These are phyloP conservation scores for Thyatira batis DNA, from an alignment of 2,888 invertebrate species.

Conservation along the genomic window DNA sequence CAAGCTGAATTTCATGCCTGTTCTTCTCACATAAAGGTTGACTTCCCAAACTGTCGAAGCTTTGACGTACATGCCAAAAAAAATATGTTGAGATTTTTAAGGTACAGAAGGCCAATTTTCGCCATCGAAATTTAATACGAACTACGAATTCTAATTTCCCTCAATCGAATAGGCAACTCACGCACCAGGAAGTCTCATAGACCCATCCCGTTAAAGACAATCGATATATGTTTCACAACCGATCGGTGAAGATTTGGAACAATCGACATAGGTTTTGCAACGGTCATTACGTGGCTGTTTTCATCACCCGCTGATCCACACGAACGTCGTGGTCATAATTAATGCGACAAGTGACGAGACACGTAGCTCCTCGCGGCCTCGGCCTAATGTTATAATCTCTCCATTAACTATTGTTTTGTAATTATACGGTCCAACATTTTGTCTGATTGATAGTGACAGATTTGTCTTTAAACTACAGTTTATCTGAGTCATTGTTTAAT, in stretches of 20 bases:
- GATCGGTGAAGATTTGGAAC: slow-evolving; percentile 24
- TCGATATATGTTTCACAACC: slow-evolving; percentile 19
- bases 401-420: neutral
- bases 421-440: neutral
- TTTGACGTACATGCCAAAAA: too few relatives aligned
- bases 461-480: neutral
- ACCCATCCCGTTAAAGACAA: neutral
- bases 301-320: slow-evolving; percentile 17
- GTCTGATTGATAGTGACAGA: neutral
- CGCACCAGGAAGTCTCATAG: neutral
- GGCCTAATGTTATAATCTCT: slow-evolving; percentile 9
- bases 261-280: slow-evolving; percentile 30
- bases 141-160: neutral
- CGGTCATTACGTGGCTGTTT: slow-evolving; percentile 29
- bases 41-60: too few relatives aligned
- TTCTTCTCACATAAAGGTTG: too few relatives aligned
- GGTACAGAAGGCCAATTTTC: neutral
- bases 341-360: slow-evolving; percentile 12
- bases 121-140: neutral
- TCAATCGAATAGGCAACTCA: neutral
- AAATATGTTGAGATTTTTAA: too few relatives aligned
- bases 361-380: slow-evolving; percentile 22
- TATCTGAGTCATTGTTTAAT: neutral
- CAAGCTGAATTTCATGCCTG: too few relatives aligned
- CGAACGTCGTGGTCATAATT: slow-evolving; percentile 3